Percentiles rank a stretch among this genome's conserved stretches.
Evolutionary conservation across 1,140 invertebrate genomes (phyloP).

Genomic region (Drosophila kanapiae): DNA sequence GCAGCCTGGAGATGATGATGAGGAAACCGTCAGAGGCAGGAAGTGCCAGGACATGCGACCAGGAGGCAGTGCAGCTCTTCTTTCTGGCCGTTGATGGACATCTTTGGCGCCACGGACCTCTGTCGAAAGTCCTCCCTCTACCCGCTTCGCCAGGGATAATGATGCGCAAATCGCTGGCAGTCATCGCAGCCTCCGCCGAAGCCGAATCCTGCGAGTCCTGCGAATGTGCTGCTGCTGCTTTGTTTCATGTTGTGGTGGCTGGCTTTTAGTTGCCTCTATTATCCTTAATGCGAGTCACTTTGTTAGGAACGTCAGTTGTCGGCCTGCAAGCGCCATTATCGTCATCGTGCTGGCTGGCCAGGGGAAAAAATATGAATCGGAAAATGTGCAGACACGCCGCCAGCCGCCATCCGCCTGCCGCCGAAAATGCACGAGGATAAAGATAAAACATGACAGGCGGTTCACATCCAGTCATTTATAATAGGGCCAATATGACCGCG

Average conservation of each 20-base stretch:
- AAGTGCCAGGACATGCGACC: conserved; percentile 60
- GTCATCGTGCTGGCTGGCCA: conserved; percentile 57
- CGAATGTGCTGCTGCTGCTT: conserved; percentile 56
- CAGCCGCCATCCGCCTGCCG: conserved; percentile 35
- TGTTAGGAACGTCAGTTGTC: conserved; percentile 82
- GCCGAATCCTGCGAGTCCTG: conserved; percentile 7
- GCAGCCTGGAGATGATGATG: conserved; percentile 51
- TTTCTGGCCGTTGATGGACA: conserved; percentile 67
- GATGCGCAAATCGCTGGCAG: conserved; percentile 78
- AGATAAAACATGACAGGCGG: conserved; percentile 83
- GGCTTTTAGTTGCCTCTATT: conserved; percentile 82
- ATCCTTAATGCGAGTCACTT: conserved; percentile 84
- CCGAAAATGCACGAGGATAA: conserved; percentile 79
- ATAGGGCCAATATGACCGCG: conserved; percentile 74
- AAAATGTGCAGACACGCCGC: conserved; percentile 78
- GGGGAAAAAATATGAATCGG: conserved; percentile 56
- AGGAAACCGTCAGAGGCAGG: conserved; percentile 70
- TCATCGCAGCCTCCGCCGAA: conserved; percentile 58
- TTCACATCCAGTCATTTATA: conserved; percentile 82
- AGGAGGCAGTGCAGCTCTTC: conserved; percentile 65
- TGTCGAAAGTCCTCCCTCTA: conserved; percentile 19
- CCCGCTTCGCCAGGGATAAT: conserved; percentile 58
- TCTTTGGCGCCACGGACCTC: conserved; percentile 59
- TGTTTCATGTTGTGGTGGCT: conserved; percentile 74
- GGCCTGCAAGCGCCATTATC: conserved; percentile 81